Conservation (phyloP, 1,140 invertebrate species). For the Zeugodacus cucurbitae region DNA sequence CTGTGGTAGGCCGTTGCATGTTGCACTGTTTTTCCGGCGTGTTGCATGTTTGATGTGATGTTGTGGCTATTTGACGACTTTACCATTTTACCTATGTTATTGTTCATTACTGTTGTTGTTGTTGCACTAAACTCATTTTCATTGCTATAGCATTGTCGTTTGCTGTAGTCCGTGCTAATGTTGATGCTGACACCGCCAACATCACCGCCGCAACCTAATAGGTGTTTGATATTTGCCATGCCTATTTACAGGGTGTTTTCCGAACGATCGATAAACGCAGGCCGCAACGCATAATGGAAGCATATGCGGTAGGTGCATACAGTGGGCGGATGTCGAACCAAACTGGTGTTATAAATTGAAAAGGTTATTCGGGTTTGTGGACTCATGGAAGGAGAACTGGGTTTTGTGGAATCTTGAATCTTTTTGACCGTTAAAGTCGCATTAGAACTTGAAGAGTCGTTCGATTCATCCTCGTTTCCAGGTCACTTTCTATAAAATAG, state of each 20-base stretch:
- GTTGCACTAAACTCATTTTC: constrained; percentile 7
- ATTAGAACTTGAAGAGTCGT: too few relatives aligned
- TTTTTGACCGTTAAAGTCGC: too few relatives aligned
- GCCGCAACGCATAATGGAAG: neutral
- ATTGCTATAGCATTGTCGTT: neutral
- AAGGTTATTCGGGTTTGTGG: too few relatives aligned
- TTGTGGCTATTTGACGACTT: constrained; percentile 13
- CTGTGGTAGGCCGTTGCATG: neutral
- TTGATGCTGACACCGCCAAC: neutral
- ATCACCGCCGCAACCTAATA: neutral
- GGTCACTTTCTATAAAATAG: too few relatives aligned
- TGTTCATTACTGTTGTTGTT: neutral
- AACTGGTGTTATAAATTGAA: too few relatives aligned
- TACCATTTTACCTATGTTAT: neutral
- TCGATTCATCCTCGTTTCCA: too few relatives aligned
- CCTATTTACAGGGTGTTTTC: neutral
- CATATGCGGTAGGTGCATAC: too few relatives aligned
- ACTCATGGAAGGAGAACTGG: too few relatives aligned
- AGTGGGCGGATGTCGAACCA: too few relatives aligned
- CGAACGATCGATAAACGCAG: neutral
- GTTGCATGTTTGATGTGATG: neutral
- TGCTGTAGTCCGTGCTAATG: neutral
- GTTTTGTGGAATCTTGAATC: too few relatives aligned
- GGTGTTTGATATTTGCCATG: neutral
- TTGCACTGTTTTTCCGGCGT: neutral